Base-by-base conservation (phyloP, 2,797 vertebrate species). In the Darevskia mixta region DNA sequence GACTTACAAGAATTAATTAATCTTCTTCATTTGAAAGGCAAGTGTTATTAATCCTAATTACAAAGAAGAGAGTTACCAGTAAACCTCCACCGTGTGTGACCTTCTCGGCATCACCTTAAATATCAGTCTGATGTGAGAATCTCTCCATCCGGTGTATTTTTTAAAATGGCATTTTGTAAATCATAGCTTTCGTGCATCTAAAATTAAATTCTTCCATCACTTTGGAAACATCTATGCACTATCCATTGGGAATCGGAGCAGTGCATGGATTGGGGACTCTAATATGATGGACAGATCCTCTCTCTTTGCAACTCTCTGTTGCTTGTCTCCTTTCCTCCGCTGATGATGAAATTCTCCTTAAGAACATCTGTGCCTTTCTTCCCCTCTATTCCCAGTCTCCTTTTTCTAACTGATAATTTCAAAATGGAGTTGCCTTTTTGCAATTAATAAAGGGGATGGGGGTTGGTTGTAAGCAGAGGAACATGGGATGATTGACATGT, bases 1-100 rank as follows among this genome's bases (percentile, higher is more conserved):
- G 66, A 32, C 8, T 61, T 45, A 58, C 77, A 86, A 58, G 25
- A 32, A 61, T 71, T 86, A 38, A 79, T 80, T 71, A 86, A 79
- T 71, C 43, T 27, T 55, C 43, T 79, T 32, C 43, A 1, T 3
- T 71, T 32, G 55, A 32, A 72, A 25, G 5, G 25, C 43, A 79
- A 69, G 43, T 29, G 58, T 29, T 43, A 58, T 81, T 43, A 81
- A 32, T 61, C 35, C 35, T 23, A 73, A 61, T 87, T 73, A 81
- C 35, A 45, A 61, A 13, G 49, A 86, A 32, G 27, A 35, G 58
- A 58, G 58, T 41, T 41, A 35, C 35, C 35, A 35, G 35, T 35
- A 61, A 73, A 8, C 20, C 38, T 49, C 18, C 9, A 72, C 66
- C 2, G 66, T 25, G 17, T n/a, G 20, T 25, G 67, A 55, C 82